Conservation (phyloP, 2,797 vertebrate species). For the Furcifer pardalis region DNA sequence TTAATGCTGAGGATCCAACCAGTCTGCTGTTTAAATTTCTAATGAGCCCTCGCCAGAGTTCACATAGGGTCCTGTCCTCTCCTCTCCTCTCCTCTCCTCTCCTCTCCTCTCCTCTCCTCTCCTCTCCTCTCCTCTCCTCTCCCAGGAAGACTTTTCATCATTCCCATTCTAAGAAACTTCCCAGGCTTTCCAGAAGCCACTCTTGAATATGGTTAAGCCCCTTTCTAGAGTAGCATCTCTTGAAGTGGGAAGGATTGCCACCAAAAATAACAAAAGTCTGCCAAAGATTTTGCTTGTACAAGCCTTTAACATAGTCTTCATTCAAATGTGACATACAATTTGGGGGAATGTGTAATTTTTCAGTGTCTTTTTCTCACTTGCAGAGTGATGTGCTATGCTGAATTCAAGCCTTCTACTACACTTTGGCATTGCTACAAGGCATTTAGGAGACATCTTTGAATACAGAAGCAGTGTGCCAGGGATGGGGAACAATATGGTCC, state of each 20-base stretch:
- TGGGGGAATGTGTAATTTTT: neutral
- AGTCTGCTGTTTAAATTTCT: constrained; percentile 7
- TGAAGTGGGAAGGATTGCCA: neutral
- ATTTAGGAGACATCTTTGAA: neutral
- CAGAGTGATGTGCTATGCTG: neutral
- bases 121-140: too few species aligned
- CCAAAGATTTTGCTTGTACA: neutral
- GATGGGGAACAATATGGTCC: too few species aligned
- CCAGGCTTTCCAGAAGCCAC: neutral
- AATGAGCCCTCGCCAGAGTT: neutral
- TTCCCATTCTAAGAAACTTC: neutral
- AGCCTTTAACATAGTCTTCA: neutral
- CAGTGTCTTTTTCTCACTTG: too few species aligned
- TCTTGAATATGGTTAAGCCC: neutral
- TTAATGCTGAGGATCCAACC: neutral
- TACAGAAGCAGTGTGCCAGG: neutral
- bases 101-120: too few species aligned
- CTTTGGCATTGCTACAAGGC: neutral
- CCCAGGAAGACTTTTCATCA: neutral
- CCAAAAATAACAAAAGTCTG: neutral
- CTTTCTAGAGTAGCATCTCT: neutral
- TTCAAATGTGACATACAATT: neutral
- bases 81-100: too few species aligned
- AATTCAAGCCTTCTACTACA: neutral
- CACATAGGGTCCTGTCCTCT: too few species aligned